phyloP scores from a whole-genome alignment of 2,888 invertebrate species.

The Nomada fucata region DNA sequence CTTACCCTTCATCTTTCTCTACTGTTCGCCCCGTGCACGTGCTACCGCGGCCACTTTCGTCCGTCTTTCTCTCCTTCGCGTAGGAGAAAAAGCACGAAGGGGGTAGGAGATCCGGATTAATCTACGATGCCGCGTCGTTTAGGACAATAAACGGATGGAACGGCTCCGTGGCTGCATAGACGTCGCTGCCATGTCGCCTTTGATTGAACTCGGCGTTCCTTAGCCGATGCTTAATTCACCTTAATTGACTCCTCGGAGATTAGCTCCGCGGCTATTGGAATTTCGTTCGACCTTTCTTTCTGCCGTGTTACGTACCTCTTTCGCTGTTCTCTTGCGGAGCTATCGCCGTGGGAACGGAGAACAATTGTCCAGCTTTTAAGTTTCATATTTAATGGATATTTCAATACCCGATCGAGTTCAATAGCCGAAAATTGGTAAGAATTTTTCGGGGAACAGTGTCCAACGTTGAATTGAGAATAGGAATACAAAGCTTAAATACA shows the following conservation, averaged over 20 bases:
- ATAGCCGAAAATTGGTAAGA: no score
- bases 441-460: no score
- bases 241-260: conserved; percentile 53
- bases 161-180: conserved; percentile 45
- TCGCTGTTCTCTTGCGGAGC: no score
- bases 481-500: no score
- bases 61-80: conserved; percentile 26
- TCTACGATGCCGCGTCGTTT: conserved; percentile 72
- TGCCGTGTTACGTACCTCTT: no score
- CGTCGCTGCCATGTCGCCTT: conserved; percentile 37
- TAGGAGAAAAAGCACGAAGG: conserved; percentile 12
- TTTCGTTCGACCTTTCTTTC: neutral
- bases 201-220: conserved; percentile 9
- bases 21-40: conserved; percentile 47
- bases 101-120: conserved; percentile 63
- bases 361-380: no score
- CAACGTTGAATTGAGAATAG: no score
- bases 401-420: no score
- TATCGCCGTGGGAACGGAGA: no score
- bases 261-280: neutral
- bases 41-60: conserved; percentile 53
- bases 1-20: conserved; percentile 23
- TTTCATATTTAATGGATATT: no score
- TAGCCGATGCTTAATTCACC: conserved; percentile 35
- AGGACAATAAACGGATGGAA: conserved; percentile 51